Base-by-base conservation (phyloP, 2,113 vertebrate species). In the Percina caprodes region DNA sequence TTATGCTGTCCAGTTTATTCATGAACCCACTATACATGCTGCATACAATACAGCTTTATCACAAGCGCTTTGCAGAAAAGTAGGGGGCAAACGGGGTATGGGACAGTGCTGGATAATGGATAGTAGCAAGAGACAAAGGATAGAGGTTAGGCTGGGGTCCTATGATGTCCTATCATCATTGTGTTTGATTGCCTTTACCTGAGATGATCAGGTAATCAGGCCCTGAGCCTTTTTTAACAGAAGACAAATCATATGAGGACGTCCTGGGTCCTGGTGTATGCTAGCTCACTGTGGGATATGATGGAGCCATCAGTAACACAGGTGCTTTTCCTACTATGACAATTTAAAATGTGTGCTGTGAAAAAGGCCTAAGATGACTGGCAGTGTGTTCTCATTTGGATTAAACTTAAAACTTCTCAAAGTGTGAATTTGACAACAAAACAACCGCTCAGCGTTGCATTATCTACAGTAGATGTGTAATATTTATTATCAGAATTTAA, bases 11-110 rank as follows among this genome's bases (percentile, higher is more conserved):
- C 13, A 35, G 30, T 35, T 46, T 60, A 59, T 74, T 77, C 33
- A 35, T 69, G 4, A 21, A 42, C 49, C 18, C 2, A 15, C 5
- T 15, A 19, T 23, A 60, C 23, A 24, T n/a, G 13, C 19, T 54
- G 62, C 15, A 46, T 26, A 30, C 65, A 54, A 35, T n/a, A 6
- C 30, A 77, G 67, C 15, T 65, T 42, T 14, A 56, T 82, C 48
- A 33, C 33, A 60, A 60, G 33, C 30, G 54, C 33, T 60, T 58
- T n/a, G 19, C 9, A 81, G 55, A 24, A 59, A 52, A 52, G 19
- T 9, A 39, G 23, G 6, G 4, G 21, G 3, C 2, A 3, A 56
- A 51, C 42, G 18, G 14, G 16, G n/a, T 19, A 26, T 1, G 18
- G 52, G n/a, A 12, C 24, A 23, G 11, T 19, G 9, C 18, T 56